Evolutionary conservation across 2,113 vertebrate genomes (phyloP), one percentile per base, ranked within the genome.

Genomic region (Entomyzon cyanotis): DNA sequence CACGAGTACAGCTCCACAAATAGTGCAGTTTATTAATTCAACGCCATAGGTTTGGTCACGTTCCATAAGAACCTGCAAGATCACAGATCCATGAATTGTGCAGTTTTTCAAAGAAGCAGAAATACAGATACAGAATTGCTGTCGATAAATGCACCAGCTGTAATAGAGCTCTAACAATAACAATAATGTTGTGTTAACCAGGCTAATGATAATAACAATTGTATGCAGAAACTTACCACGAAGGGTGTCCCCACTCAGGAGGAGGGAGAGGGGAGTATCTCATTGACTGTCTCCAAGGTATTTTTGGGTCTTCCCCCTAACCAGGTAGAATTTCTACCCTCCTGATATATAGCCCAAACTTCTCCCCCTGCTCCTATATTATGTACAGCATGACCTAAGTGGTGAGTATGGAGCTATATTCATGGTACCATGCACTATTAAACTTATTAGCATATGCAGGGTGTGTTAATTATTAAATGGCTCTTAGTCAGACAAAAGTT

Each of bases 341-440:
- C 16, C 41, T 22, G 35, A 49, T 15, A 35, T 28, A 37, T 31
- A 83, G 35, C 41, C 47, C 31, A n/a, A 20, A 28, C 5, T 49
- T 69, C 55, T 63, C 4, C 12, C 7, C 27, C 10, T 28, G 20
- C 35, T 76, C 63, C 30, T 37, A 7, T 31, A 41, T 37, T 69
- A 31, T 7, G 14, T 9, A 62, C 49, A 37, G 49, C 22, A 56
- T 16, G 17, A 42, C 37, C 15, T 14, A 55, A 33, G 47, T 11
- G 17, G 24, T 42, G 41, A 33, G 18, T 42, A 63, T 4, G 31
- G 30, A 49, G 35, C 27, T 25, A 19, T 6, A 27, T 33, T 18
- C 0, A 1, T 33, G 22, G 18, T 49, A 37, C 8, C 22, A n/a
- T 42, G 31, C 28, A 52, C 23, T 5, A 35, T 37, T 27, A 19